Base-by-base conservation (phyloP, 2,113 vertebrate genomes). In the Collichthys lucidus region DNA sequence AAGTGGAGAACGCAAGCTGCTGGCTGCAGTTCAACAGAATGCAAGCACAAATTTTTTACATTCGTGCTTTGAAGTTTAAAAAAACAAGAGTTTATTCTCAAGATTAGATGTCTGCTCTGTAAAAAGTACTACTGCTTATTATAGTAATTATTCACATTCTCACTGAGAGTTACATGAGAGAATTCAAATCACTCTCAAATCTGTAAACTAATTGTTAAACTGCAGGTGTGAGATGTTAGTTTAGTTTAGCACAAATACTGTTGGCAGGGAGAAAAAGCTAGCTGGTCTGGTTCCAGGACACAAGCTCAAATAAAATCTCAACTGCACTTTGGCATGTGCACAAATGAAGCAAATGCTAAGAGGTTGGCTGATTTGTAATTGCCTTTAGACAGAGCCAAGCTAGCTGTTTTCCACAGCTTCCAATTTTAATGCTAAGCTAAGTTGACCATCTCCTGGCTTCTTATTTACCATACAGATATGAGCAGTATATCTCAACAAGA, bases 21-120 rank as follows among this genome's bases (percentile, higher is more conserved):
- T 79, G 67, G 62, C 49, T 60, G n/a, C 19, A 63, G 46, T 50
- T 77, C 61, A 50, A 17, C 17, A 52, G 22, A 67, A 50, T 52
- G n/a, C 17, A 50, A 78, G 52, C 72, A 62, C 53, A 46, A 75
- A 20, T 29, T 10, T 49, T 68, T 60, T 15, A 72, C 17, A 16
- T 62, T 46, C 24, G 35, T 11, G 61, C 16, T 60, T 42, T 65
- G 22, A 19, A 15, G n/a, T 70, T 70, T 0, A 56, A 57, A 35
- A 52, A 26, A 56, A 2, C 0, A 49, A 31, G 40, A 67, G n/a
- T 49, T 55, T 56, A 17, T 62, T 68, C 20, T 49, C 19, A 57
- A 60, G 11, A 19, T 44, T 26, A 52, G 22, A 57, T 44, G n/a
- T 66, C 57, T 24, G 3, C 22, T 16, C 10, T 26, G 8, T n/a